Percentiles rank a stretch among this genome's conserved stretches.
phyloP scores from a whole-genome alignment of 2,888 invertebrate species.

The Ochlodes sylvanus region DNA sequence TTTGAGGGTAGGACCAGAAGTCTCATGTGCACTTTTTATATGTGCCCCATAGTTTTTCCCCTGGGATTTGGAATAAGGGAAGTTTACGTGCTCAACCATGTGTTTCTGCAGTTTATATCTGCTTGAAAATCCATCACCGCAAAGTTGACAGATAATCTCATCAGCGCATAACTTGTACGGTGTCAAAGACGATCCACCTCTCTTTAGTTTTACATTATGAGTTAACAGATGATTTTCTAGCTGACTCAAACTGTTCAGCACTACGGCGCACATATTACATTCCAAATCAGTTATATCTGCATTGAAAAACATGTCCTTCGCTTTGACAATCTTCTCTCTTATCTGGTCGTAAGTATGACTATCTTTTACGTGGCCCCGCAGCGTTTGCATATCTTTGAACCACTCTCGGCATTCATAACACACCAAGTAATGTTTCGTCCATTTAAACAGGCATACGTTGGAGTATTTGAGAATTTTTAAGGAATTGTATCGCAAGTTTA shows the following conservation, averaged over 20 bases:
- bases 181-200: not conserved
- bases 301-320: not conserved
- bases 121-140: not conserved
- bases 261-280: not conserved
- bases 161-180: constrained; percentile 2
- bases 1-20: too few relatives aligned
- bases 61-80: too few relatives aligned
- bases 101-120: not conserved
- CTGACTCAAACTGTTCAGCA: not conserved
- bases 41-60: too few relatives aligned
- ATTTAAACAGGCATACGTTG: too few relatives aligned
- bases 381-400: not conserved
- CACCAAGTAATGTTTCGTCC: too few relatives aligned
- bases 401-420: too few relatives aligned
- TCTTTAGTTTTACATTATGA: not conserved
- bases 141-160: not conserved
- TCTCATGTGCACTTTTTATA: too few relatives aligned
- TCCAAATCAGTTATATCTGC: not conserved
- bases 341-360: constrained; percentile 1
- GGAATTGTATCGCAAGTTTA: too few relatives aligned
- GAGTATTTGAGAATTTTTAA: too few relatives aligned
- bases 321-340: constrained; percentile 1
- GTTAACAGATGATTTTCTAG: not conserved
- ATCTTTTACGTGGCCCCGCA: not conserved
- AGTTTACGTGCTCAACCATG: not conserved